Base-by-base conservation (phyloP, 1,140 invertebrate species). In the Dendrolimus punctatus region DNA sequence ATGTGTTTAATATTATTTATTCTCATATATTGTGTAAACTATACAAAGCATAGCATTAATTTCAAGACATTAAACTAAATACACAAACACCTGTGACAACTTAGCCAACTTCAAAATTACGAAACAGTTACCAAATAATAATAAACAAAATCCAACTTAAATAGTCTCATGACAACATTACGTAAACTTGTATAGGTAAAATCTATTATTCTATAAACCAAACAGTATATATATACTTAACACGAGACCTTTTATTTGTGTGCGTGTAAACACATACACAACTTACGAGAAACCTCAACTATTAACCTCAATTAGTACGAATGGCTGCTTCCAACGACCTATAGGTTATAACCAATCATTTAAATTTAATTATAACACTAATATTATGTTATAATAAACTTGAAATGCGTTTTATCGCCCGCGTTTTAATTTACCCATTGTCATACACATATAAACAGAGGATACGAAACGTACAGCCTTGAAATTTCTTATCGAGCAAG, bases 401-500 rank as follows among this genome's bases (percentile, higher is more conserved):
- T 52, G 43, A 57, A 63, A 62, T 51, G 47, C 10, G 62, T 65
- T 65, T 23, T 65, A 72, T 60, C 58, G 49, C 47, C 46, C 59
- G 61, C 58, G 67, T 69, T 23, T 68, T 71, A 72, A 66, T 68
- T 73, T 72, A 75, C 73, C 71, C 64, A 73, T 71, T 80, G 78
- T 80, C 74, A 39, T 51, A 39, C 44, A 45, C 49, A 40, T 42
- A 68, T 64, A 66, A 66, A 57, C 57, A 58, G 64, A 78, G 61
- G 62, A 71, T 75, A 78, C 72, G 52, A 72, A 81, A 73, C 56
- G 56, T 64, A 67, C 71, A 80, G 77, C 80, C 83, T 84, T 86
- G 80, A 83, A 77, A 78, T 61, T 73, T 83, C 76, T 86, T 86
- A 86, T 86, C 83, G 71, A 77, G 64, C 69, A 74, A 82, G 71